These are phyloP conservation scores for Sericinus montela DNA, from an alignment of 2,888 invertebrate species.

Conservation along the genomic window DNA sequence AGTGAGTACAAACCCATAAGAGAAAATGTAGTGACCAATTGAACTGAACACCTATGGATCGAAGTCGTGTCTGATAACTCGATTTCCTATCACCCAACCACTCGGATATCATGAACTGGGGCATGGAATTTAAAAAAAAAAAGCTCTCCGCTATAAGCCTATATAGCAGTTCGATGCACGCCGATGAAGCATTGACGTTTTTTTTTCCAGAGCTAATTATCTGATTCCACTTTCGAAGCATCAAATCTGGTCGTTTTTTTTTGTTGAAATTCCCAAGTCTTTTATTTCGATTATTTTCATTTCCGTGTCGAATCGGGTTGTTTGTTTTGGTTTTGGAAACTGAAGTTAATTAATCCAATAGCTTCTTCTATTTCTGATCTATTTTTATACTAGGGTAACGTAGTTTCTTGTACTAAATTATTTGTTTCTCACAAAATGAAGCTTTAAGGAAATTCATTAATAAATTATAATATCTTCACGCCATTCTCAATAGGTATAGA, in stretches of 20 bases:
- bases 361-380: neutral
- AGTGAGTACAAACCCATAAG: no score
- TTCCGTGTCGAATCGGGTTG: neutral
- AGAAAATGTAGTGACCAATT: no score
- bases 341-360: neutral
- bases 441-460: no score
- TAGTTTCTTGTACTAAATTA: no score
- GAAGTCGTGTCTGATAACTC: no score
- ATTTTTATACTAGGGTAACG: no score
- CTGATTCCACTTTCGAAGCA: slow-evolving; percentile 2
- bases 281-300: neutral
- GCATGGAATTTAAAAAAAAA: neutral
- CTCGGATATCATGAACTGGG: no score
- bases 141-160: neutral
- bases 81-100: no score
- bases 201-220: slow-evolving; percentile 7
- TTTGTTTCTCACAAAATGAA: no score
- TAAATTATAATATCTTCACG: no score
- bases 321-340: slow-evolving; percentile 2
- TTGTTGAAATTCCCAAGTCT: neutral
- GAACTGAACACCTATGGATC: no score
- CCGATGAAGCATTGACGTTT: neutral
- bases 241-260: neutral
- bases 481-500: no score
- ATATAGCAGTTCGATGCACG: neutral